Conservation (phyloP, 2,113 vertebrate species). For the Myxocyprinus asiaticus region DNA sequence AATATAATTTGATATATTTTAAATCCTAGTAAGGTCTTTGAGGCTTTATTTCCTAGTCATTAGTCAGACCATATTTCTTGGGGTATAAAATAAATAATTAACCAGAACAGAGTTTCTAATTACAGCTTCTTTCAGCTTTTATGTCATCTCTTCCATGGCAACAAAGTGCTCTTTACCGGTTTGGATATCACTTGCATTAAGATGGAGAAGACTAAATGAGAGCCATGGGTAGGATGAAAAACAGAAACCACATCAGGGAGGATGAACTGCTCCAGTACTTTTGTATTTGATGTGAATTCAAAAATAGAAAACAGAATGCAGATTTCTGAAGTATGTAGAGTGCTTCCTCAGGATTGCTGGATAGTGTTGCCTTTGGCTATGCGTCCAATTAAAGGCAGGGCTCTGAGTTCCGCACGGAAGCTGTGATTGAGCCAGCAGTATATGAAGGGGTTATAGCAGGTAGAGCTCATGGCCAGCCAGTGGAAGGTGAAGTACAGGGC, state of each 20-base stretch:
- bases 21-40: too few species aligned
- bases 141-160: background rate
- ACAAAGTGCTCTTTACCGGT: background rate
- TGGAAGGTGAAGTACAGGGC: conserved; percentile 77
- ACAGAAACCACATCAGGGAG: too few species aligned
- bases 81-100: too few species aligned
- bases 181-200: background rate
- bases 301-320: too few species aligned
- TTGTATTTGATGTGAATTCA: too few species aligned
- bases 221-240: background rate
- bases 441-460: conserved; percentile 82
- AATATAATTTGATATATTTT: too few species aligned
- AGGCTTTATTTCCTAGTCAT: too few species aligned
- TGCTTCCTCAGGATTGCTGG: conserved; percentile 28
- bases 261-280: background rate
- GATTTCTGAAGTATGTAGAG: background rate
- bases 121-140: background rate
- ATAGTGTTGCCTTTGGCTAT: background rate
- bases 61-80: too few species aligned
- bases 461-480: conserved; percentile 82
- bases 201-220: background rate
- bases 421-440: conserved; percentile 80
- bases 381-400: conserved; percentile 58
- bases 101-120: too few species aligned
- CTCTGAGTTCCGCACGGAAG: conserved; percentile 71